Percentiles rank a stretch among this genome's conserved stretches.
phyloP scores from a whole-genome alignment of 2,888 invertebrate genomes.

The Volucella inanis region DNA sequence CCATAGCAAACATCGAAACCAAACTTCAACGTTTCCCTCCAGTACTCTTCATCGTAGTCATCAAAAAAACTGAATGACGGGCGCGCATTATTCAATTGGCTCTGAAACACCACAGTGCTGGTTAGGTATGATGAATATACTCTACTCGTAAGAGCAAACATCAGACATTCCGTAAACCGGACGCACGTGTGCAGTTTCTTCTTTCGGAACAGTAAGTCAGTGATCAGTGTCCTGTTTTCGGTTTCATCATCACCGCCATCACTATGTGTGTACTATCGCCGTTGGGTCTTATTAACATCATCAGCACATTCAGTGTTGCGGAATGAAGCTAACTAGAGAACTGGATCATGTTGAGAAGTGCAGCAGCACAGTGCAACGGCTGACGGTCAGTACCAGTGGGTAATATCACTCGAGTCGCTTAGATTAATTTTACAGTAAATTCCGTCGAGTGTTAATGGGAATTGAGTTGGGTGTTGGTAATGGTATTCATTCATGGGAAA shows the following conservation, averaged over 20 bases:
- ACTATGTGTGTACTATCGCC: neutral
- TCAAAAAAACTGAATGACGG: neutral
- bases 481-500: slow-evolving; percentile 38
- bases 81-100: slow-evolving; percentile 35
- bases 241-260: slow-evolving; percentile 42
- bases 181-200: slow-evolving; percentile 74
- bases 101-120: slow-evolving; percentile 2
- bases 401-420: slow-evolving; percentile 40
- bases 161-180: slow-evolving; percentile 58
- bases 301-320: slow-evolving; percentile 24
- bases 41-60: slow-evolving; percentile 9
- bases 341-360: slow-evolving; percentile 37
- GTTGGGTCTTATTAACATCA: slow-evolving; percentile 24
- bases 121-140: too few species aligned
- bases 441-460: slow-evolving; percentile 51
- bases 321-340: slow-evolving; percentile 36
- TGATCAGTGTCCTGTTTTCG: slow-evolving; percentile 60
- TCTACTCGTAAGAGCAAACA: neutral
- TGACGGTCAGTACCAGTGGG: slow-evolving; percentile 27
- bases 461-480: slow-evolving; percentile 24
- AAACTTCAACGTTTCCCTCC: slow-evolving; percentile 18
- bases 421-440: slow-evolving; percentile 63
- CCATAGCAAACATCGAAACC: slow-evolving; percentile 19
- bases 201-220: slow-evolving; percentile 49
- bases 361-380: slow-evolving; percentile 11